Evolutionary conservation across 2,113 vertebrate species (phyloP).

Genomic region (Colinus virginianus): DNA sequence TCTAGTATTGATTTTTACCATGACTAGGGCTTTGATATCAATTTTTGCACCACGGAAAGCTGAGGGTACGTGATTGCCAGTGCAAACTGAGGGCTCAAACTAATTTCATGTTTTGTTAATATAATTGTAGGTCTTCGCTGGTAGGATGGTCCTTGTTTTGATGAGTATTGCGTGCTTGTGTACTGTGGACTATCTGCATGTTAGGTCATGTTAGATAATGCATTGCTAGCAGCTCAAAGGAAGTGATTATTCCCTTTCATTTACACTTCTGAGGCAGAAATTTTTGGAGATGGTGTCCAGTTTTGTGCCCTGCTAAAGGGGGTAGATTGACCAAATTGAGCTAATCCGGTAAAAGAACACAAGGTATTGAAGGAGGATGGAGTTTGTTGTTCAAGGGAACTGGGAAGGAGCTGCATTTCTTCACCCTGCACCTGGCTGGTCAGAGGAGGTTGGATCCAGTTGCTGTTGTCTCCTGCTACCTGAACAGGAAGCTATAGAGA

Average conservation of each 20-base stretch:
- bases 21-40: neutral
- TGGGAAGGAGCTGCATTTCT: neutral
- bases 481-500: neutral
- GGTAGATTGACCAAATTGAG: neutral
- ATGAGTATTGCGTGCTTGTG: constrained; percentile 1
- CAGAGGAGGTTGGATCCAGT: neutral
- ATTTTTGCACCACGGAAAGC: neutral
- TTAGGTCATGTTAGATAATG: neutral
- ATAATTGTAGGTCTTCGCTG: neutral
- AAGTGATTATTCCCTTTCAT: neutral
- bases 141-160: neutral
- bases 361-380: neutral
- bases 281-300: neutral
- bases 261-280: neutral
- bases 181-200: neutral
- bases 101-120: neutral
- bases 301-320: neutral
- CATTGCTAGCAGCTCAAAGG: neutral
- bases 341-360: neutral
- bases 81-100: neutral
- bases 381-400: neutral
- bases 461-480: neutral
- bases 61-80: neutral
- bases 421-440: neutral
- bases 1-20: constrained; percentile 14